phyloP scores from a whole-genome alignment of 2,113 vertebrate genomes.

The Scopus umbretta region DNA sequence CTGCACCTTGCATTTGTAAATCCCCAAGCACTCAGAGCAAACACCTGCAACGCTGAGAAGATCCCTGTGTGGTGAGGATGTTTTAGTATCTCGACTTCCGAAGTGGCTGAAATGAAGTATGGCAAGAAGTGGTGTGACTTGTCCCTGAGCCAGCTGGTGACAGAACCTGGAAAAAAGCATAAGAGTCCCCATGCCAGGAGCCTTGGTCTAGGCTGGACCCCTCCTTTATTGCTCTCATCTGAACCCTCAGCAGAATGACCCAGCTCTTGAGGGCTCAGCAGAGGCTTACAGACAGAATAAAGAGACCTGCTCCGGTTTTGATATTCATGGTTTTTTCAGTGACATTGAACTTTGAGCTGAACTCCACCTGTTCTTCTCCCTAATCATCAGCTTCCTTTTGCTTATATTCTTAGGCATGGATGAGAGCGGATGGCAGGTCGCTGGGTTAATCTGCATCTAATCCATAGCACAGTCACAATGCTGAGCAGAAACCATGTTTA shows the following conservation, averaged over 20 bases:
- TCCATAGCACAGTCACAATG: slow-evolving; percentile 12
- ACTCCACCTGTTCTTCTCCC: neutral
- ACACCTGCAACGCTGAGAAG: neutral
- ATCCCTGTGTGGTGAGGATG: neutral
- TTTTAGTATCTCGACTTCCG: neutral
- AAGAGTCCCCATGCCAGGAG: neutral
- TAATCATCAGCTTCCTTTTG: slow-evolving; percentile 16
- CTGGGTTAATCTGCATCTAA: slow-evolving; percentile 50
- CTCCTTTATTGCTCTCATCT: neutral
- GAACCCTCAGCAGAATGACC: neutral
- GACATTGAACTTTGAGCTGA: slow-evolving; percentile 39
- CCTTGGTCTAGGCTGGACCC: neutral
- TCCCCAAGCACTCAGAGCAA: neutral
- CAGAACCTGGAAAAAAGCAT: neutral
- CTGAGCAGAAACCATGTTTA: neutral
- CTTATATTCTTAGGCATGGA: neutral
- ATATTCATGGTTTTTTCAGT: neutral
- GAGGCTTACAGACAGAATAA: neutral
- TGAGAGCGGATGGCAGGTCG: slow-evolving; percentile 6
- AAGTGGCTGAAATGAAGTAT: neutral
- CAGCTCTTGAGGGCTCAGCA: neutral
- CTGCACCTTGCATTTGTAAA: neutral
- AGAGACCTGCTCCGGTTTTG: neutral
- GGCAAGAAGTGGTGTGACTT: neutral
- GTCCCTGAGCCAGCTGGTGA: neutral